phyloP scores from a whole-genome alignment of 37 sponge, comb jelly and placozoan genomes.

The Ephydatia muelleri region DNA sequence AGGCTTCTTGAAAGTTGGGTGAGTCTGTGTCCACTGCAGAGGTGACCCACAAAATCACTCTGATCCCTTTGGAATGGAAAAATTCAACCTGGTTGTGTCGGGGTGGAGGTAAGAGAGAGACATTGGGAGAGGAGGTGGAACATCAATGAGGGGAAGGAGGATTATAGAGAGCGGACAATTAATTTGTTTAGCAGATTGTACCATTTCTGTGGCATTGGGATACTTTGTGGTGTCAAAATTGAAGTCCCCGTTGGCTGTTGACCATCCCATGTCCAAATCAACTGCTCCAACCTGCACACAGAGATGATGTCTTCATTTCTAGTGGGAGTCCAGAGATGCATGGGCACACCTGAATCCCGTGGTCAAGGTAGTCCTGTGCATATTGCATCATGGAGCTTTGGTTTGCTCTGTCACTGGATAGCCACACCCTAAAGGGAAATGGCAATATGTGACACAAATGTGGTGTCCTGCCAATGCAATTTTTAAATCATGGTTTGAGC shows the following conservation, averaged over 20 bases:
- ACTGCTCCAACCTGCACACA: constrained; percentile 76
- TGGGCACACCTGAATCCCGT: constrained; percentile 55
- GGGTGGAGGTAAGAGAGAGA: too few relatives aligned
- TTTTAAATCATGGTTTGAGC: neutral
- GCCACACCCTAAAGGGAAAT: constrained; percentile 73
- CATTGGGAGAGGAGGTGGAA: neutral
- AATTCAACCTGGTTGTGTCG: constrained; percentile 30
- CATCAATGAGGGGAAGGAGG: neutral
- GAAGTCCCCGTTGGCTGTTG: constrained; percentile 81
- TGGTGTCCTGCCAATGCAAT: too few relatives aligned
- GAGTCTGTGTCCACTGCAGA: constrained; percentile 83
- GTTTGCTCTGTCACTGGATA: constrained; percentile 71
- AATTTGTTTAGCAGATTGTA: constrained; percentile 5
- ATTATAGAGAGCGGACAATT: neutral
- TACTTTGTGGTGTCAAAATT: constrained; percentile 74
- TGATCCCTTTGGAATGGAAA: constrained; percentile 67
- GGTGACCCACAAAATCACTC: constrained; percentile 79
- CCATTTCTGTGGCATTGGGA: constrained; percentile 79
- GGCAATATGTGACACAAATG: too few relatives aligned
- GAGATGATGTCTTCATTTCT: neutral
- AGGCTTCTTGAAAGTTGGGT: constrained; percentile 69
- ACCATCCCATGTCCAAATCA: constrained; percentile 83
- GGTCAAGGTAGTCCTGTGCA: constrained; percentile 63
- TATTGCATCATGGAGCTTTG: constrained; percentile 79
- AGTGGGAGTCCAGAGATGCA: too few relatives aligned